These are phyloP conservation scores for Apotomis turbidana DNA, from an alignment of 2,888 invertebrate species.

Conservation along the genomic window DNA sequence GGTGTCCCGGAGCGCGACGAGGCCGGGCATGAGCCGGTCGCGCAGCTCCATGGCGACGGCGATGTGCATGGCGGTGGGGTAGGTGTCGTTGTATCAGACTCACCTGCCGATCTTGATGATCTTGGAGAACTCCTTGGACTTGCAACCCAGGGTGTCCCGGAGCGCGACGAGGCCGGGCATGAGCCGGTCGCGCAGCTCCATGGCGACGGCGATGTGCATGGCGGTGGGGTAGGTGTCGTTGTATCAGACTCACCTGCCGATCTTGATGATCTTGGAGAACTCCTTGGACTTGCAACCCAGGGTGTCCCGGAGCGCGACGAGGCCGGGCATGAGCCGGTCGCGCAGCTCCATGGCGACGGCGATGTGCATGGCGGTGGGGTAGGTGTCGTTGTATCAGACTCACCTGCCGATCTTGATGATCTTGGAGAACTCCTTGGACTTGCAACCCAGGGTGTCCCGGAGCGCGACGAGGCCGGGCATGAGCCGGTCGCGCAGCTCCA, in stretches of 20 bases:
- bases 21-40: conserved; percentile 88
- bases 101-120: conserved; percentile 97
- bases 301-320: conserved; percentile 88
- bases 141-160: conserved; percentile 88
- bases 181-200: conserved; percentile 86
- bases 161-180: conserved; percentile 89
- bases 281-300: conserved; percentile 90
- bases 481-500: conserved; percentile 92
- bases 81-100: neutral
- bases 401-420: conserved; percentile 97
- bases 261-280: conserved; percentile 96
- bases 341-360: conserved; percentile 86
- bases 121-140: conserved; percentile 91
- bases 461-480: conserved; percentile 92
- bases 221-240: too few relatives aligned
- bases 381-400: neutral
- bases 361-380: too few relatives aligned
- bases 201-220: conserved; percentile 76
- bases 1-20: conserved; percentile 88
- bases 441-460: conserved; percentile 88
- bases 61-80: too few relatives aligned
- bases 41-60: conserved; percentile 86
- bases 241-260: conserved; percentile 86
- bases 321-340: conserved; percentile 88
- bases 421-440: conserved; percentile 91